A percentile compares a stretch with the other conserved stretches of the same genome.
Conservation (phyloP, 2,113 vertebrate species). For the Taxidea taxus region DNA sequence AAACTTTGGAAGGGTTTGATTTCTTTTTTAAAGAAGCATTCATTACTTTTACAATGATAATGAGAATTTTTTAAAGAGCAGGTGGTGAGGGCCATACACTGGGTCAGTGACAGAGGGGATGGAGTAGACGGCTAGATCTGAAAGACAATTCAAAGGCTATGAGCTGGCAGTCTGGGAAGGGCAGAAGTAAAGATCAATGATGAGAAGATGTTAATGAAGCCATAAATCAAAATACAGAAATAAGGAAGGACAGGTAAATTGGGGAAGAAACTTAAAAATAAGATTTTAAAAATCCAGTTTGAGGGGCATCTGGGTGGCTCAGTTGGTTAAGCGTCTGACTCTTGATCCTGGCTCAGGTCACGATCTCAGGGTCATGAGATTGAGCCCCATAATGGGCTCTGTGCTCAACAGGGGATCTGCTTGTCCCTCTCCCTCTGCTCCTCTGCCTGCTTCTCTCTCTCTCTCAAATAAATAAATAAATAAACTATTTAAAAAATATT, state of each 20-base stretch:
- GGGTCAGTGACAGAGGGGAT: background rate
- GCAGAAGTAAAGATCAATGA: constrained; percentile 16
- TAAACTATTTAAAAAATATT: background rate
- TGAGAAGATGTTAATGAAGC: background rate
- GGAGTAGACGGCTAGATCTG: background rate
- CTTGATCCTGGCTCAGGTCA: background rate
- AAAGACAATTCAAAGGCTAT: constrained; percentile 25
- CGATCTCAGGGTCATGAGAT: background rate
- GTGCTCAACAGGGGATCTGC: background rate
- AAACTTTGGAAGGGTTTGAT: background rate
- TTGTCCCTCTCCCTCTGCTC: background rate
- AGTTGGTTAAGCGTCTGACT: background rate
- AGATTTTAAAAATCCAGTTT: background rate
- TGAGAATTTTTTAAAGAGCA: background rate
- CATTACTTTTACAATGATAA: background rate
- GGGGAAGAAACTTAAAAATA: background rate
- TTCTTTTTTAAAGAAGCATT: background rate
- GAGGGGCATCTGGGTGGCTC: background rate
- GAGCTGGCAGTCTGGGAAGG: constrained; percentile 10
- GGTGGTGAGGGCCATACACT: background rate
- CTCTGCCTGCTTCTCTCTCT: background rate
- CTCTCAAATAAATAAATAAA: background rate
- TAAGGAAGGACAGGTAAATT: background rate
- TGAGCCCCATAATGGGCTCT: background rate
- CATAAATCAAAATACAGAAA: constrained; percentile 25